Evolutionary conservation across 2,797 vertebrate species (phyloP), one percentile per base, ranked within the genome.

Genomic region (Lophotriccus pileatus): DNA sequence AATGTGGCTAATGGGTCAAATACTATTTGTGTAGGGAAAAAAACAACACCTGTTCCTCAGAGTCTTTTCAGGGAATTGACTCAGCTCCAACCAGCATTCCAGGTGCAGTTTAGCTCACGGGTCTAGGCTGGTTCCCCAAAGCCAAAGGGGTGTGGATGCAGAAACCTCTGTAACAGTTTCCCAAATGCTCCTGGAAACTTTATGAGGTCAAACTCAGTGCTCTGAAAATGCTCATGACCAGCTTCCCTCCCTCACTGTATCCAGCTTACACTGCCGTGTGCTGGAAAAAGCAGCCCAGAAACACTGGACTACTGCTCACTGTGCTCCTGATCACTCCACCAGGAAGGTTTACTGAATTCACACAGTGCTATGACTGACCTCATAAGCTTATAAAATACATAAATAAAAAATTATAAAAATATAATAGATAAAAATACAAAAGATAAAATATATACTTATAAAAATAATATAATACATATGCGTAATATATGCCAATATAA

Each of bases 161-260:
- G 22, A 67, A 60, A 46, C 3, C 30, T 77, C 59, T 1, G 9
- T 6, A 25, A 23, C 17, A 44, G 15, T 27, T 70, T 60, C 62
- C 41, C 52, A 70, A 53, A 56, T 3, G 19, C 25, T 22, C 15
- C 0, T 2, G 50, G 36, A 55, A 80, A 32, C 39, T 69, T 53
- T 20, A 37, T 18, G 9, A 59, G 27, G 44, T 64, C 63, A 75
- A 63, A 37, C n/a, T 41, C 11, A 11, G 28, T 7, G 16, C 30
- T 59, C 53, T 50, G n/a, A 34, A 72, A 73, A 82, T 11, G 64
- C 13, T 21, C 8, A 22, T 2, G 3, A 46, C 9, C 59, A 67
- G 47, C 6, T 50, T 56, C 16, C 43, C n/a, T 41, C 22, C 27
- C 0, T 0, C 5, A 6, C 9, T 30, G 37, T 5, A 32, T 37